These are phyloP conservation scores for Parauchenoglanis punctatus DNA, from an alignment of 2,797 vertebrate species.

Conservation along the genomic window DNA sequence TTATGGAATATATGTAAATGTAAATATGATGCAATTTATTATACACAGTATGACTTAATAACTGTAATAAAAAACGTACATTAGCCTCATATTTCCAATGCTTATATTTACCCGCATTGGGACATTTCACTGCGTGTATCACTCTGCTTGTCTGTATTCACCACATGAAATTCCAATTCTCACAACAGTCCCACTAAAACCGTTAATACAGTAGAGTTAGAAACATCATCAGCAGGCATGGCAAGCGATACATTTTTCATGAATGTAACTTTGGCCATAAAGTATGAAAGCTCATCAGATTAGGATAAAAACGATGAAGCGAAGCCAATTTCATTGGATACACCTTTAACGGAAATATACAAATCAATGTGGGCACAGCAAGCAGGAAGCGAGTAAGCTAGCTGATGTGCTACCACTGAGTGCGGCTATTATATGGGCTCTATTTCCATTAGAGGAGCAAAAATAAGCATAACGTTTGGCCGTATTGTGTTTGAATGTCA, in stretches of 20 bases:
- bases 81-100: not conserved
- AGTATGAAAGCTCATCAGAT: not conserved
- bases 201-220: not conserved
- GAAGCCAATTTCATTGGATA: not conserved
- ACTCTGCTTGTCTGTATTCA: not conserved
- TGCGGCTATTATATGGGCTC: not conserved
- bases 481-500: not conserved
- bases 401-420: not conserved
- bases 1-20: not conserved
- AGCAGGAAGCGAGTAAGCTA: not conserved
- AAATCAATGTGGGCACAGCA: not conserved
- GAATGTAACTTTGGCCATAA: not conserved
- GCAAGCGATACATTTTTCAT: not conserved
- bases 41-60: not conserved
- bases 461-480: not conserved
- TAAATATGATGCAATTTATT: not conserved
- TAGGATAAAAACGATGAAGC: not conserved
- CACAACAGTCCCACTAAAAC: not conserved
- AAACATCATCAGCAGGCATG: no score
- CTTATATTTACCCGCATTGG: not conserved
- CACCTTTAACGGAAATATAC: not conserved
- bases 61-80: not conserved
- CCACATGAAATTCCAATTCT: not conserved
- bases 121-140: not conserved
- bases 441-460: not conserved